Base-by-base conservation (phyloP, 2,797 vertebrate species). In the Remorina albescens region DNA sequence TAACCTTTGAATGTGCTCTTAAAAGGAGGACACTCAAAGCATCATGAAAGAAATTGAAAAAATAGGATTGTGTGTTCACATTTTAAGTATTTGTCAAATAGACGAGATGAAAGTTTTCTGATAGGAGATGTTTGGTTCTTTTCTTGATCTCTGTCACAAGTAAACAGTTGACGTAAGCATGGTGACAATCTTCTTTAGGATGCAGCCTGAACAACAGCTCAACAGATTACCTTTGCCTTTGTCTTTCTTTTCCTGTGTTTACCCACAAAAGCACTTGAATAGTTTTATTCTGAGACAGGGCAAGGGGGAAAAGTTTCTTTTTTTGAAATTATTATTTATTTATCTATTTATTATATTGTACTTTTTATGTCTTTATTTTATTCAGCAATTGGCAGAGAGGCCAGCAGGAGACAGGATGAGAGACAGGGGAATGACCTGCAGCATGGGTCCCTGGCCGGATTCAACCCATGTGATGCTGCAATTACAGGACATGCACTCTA, bases 71-170 rank as follows among this genome's bases (percentile, higher is more conserved):
- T 41, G 13, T 67, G 28, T 5, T 26, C 19, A 61, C 23, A 42
- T 51, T 26, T 44, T 26, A 8, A 34, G 13, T 23, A 15, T 21
- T 4, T 16, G 28, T 4, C 34, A 23, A 18, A 39, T 4, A 47
- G 30, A 36, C 5, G 0, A 62, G 34, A 64, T 51, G 53, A n/a
- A n/a, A n/a, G n/a, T n/a, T n/a, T 30, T 30, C 6, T 30, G 3
- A 53, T 13, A 28, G 28, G 1, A 51, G 21, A 26, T 15, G 16
- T 5, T 26, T 2, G 12, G 11, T 30, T n/a, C 42, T 32, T 23
- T 46, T 32, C 23, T 61, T 61, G 41, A 46, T 32, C 41, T 46
- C 26, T 61, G 41, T 41, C 58, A 61, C 9, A 21, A 46, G 2
- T 21, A 34, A 32, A 46, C 19, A 47, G 28, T 32, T 47, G 59